Evolutionary conservation across 2,113 vertebrate species (phyloP).

Genomic region (Bombycilla garrulus): DNA sequence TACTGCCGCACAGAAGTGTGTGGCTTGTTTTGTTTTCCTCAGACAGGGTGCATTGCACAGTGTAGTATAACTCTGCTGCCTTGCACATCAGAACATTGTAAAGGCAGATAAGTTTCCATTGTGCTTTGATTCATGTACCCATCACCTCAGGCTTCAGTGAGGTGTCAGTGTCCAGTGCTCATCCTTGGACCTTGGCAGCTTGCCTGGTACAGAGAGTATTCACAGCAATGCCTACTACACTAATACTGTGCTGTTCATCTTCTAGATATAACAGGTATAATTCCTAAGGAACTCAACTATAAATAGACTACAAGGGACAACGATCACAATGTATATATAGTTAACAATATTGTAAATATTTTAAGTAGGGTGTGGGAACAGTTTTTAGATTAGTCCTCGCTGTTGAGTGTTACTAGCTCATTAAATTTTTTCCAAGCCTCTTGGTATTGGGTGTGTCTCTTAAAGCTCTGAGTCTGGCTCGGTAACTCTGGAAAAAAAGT

Average conservation of each 20-base stretch:
- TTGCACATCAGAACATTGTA: not conserved
- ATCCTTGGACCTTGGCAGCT: not conserved
- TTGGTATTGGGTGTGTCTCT: constrained; percentile 30
- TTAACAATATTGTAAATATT: constrained; percentile 40
- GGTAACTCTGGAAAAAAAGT: fast-evolving
- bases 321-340: not conserved
- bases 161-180: not conserved
- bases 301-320: not conserved
- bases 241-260: not conserved
- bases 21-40: not conserved
- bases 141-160: not conserved
- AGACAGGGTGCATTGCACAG: not conserved
- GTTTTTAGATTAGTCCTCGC: constrained; percentile 28
- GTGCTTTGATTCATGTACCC: not conserved
- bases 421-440: constrained; percentile 61
- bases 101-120: not conserved
- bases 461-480: not conserved
- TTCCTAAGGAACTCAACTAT: constrained; percentile 33
- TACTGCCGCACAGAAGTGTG: fast-evolving
- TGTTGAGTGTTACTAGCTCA: constrained; percentile 26
- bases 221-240: not conserved
- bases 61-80: not conserved
- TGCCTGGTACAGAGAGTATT: fast-evolving
- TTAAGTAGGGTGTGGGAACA: constrained; percentile 26
- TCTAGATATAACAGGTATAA: not conserved